Percentiles rank a stretch among this genome's conserved stretches.
phyloP scores from a whole-genome alignment of 2,888 invertebrate species.

The Torymus auratus region DNA sequence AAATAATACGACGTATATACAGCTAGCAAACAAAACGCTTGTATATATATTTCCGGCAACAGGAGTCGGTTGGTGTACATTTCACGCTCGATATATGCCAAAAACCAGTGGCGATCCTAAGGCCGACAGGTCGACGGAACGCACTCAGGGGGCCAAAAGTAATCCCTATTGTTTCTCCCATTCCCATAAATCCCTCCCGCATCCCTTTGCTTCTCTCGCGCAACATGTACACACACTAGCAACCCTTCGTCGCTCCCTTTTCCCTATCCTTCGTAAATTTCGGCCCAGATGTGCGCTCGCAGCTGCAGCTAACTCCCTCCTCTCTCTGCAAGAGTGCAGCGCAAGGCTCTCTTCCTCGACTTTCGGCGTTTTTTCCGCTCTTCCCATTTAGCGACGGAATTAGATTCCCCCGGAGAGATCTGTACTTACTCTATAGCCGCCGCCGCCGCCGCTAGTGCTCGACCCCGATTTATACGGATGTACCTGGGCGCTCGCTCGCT shows the following conservation, averaged over 20 bases:
- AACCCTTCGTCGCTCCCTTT: conserved; percentile 49
- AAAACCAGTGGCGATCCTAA: conserved; percentile 38
- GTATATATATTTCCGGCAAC: too few relatives aligned
- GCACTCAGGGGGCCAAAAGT: conserved; percentile 57
- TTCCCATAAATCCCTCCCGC: conserved; percentile 67
- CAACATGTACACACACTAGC: conserved; percentile 5
- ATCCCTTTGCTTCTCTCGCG: conserved; percentile 39
- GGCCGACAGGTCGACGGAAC: conserved; percentile 38
- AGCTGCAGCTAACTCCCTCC: conserved; percentile 5
- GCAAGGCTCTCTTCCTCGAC: conserved; percentile 17
- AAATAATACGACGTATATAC: too few relatives aligned
- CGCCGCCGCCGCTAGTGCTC: not conserved
- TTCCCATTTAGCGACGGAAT: conserved; percentile 52
- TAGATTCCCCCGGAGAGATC: conserved; percentile 44
- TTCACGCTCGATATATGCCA: conserved; percentile 34
- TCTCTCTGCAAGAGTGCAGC: not conserved
- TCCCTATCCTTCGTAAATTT: conserved; percentile 65
- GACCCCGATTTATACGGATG: conserved; percentile 48
- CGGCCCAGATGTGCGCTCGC: conserved; percentile 67
- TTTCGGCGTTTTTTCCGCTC: not conserved
- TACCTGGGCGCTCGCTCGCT: conserved; percentile 29
- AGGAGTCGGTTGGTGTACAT: not conserved
- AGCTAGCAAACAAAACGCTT: too few relatives aligned
- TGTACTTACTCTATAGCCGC: conserved; percentile 38
- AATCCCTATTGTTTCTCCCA: conserved; percentile 71